These are phyloP conservation scores for Pantherophis vulpinus DNA, from an alignment of 2,797 vertebrate species.

Conservation along the genomic window DNA sequence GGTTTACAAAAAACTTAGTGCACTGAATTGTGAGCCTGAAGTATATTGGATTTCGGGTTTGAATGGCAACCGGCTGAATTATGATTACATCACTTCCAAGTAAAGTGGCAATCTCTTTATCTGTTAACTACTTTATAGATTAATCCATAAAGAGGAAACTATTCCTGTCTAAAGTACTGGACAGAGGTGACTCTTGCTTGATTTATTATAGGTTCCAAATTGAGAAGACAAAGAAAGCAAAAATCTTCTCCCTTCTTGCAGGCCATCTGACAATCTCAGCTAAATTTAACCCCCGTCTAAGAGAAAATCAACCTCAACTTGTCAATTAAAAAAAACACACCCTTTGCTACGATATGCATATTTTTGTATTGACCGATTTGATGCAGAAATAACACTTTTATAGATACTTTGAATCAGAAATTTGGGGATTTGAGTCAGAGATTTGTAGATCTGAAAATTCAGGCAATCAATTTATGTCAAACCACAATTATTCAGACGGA, in stretches of 20 bases:
- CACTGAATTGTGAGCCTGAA: neutral
- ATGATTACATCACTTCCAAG: neutral
- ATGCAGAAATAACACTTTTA: neutral
- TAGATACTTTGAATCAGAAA: neutral
- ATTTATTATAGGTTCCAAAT: neutral
- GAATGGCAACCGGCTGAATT: neutral
- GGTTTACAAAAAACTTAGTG: neutral
- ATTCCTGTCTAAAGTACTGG: neutral
- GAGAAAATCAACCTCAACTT: neutral
- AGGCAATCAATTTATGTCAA: neutral
- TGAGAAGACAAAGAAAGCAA: neutral
- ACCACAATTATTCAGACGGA: neutral
- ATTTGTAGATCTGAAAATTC: neutral
- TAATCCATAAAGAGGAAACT: conserved; percentile 40
- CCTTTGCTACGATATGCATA: neutral
- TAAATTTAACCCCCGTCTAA: neutral
- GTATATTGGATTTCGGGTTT: neutral
- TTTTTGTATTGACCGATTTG: neutral
- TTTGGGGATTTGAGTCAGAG: neutral
- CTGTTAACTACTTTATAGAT: neutral
- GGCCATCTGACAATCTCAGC: neutral
- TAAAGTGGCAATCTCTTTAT: neutral
- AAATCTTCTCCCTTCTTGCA: neutral
- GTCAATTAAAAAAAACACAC: neutral
- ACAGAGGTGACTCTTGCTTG: neutral